phyloP scores from a whole-genome alignment of 2,113 vertebrate species.

The Oncorhynchus gorbuscha region DNA sequence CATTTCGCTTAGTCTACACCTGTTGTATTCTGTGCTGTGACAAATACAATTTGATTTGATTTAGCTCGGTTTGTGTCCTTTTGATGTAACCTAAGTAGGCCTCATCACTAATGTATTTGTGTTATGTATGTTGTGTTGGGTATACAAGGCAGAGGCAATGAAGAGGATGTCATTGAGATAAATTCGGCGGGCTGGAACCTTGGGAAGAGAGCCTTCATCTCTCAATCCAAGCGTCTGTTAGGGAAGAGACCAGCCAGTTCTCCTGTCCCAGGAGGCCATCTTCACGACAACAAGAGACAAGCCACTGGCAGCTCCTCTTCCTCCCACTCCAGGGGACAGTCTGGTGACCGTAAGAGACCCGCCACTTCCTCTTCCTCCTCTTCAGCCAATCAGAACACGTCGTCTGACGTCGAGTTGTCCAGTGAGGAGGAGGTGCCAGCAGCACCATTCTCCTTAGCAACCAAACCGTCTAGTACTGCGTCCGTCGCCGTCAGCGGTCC shows the following conservation, averaged over 20 bases:
- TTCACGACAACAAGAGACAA: constrained; percentile 33
- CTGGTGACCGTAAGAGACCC: constrained; percentile 13
- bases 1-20: too few species aligned
- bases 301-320: neutral
- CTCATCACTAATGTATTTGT: neutral
- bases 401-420: neutral
- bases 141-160: constrained; percentile 43
- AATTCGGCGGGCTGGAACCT: neutral
- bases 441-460: neutral
- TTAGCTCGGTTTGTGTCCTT: too few species aligned
- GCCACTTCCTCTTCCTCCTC: constrained; percentile 20
- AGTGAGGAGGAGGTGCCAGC: neutral
- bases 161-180: constrained; percentile 10
- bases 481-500: neutral
- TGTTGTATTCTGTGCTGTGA: too few species aligned
- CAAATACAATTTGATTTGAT: too few species aligned
- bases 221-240: constrained; percentile 8
- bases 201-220: constrained; percentile 43
- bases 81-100: too few species aligned
- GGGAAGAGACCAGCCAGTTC: constrained; percentile 58
- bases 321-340: neutral
- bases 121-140: neutral
- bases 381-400: neutral
- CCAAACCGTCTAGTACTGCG: neutral
- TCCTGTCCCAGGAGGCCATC: constrained; percentile 28